A percentile compares a stretch with the other conserved stretches of the same genome.
phyloP scores from a whole-genome alignment of 2,113 vertebrate genomes.

The Dolichotis patagonum region DNA sequence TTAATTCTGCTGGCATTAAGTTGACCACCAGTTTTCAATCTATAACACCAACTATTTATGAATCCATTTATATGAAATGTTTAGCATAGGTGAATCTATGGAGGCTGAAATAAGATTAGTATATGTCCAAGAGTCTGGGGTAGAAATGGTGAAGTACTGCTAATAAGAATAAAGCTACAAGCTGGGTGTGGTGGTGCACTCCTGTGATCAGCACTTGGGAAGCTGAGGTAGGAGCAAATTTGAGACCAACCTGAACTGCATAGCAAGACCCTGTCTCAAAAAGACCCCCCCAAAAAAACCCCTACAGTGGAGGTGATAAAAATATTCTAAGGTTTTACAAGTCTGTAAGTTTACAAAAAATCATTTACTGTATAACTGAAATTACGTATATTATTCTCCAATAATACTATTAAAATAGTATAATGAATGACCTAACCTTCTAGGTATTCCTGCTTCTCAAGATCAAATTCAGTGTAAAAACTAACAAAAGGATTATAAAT shows the following conservation, averaged over 20 bases:
- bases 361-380: not conserved
- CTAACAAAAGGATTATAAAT: not conserved
- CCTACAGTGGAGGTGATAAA: not conserved
- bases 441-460: not conserved
- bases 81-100: not conserved
- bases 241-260: no score
- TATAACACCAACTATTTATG: no score
- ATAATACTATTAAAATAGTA: not conserved
- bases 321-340: not conserved
- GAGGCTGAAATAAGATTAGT: not conserved
- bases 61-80: not conserved
- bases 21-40: no score
- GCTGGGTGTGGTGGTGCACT: no score
- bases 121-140: not conserved
- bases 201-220: no score
- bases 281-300: no score
- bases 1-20: no score
- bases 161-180: no score
- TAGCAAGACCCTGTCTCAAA: no score
- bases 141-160: not conserved
- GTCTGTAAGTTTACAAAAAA: conserved; percentile 3
- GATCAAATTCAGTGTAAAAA: conserved; percentile 43
- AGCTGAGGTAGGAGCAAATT: no score
- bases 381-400: not conserved
- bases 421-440: not conserved